These are phyloP conservation scores for Cygnus atratus DNA, from an alignment of 2,113 vertebrate species.

Conservation along the genomic window DNA sequence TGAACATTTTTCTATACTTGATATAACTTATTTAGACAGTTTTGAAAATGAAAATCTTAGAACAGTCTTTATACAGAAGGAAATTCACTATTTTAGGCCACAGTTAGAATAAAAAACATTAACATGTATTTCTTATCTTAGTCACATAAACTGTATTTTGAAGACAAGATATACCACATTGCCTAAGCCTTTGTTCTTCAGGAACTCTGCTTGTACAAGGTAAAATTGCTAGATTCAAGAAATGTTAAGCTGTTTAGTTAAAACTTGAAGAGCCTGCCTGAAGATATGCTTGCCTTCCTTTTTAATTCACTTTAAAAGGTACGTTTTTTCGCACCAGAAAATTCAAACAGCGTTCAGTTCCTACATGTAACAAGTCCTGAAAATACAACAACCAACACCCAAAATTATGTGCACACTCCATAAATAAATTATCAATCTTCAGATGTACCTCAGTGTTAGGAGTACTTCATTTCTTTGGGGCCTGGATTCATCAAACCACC, in stretches of 20 bases:
- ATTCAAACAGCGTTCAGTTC: background rate
- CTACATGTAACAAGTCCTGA: background rate
- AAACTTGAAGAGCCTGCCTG: background rate
- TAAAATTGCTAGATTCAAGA: background rate
- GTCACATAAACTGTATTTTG: background rate
- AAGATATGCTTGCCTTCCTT: background rate
- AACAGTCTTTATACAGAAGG: background rate
- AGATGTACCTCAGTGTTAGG: accelerated
- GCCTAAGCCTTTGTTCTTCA: background rate
- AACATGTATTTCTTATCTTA: background rate
- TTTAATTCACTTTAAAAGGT: background rate
- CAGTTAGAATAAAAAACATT: background rate
- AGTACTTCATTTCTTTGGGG: background rate
- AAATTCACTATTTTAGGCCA: background rate
- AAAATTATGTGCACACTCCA: background rate
- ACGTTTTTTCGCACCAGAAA: background rate
- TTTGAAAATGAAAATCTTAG: background rate
- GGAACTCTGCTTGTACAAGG: background rate
- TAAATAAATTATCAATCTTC: background rate
- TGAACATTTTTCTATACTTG: background rate
- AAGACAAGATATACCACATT: background rate
- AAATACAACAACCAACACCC: background rate
- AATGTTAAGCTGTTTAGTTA: background rate
- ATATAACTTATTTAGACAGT: background rate
- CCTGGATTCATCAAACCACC: background rate